Percentiles rank a stretch among this genome's conserved stretches.
phyloP scores from a whole-genome alignment of 2,888 invertebrate genomes.

The Apodemia mormo region DNA sequence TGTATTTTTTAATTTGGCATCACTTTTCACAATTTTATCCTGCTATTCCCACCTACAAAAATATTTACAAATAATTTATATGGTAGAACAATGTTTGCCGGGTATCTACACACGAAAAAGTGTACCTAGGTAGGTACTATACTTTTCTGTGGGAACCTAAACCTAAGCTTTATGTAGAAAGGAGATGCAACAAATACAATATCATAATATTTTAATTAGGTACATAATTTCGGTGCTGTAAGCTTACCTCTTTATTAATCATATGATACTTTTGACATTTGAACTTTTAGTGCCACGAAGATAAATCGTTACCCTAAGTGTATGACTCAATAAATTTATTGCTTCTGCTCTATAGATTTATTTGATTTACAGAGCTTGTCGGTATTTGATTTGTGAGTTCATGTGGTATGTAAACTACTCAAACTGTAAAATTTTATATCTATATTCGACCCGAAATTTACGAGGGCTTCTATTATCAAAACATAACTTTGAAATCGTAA shows the following conservation, averaged over 20 bases:
- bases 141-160: no score
- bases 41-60: no score
- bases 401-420: constrained; percentile 63
- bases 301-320: constrained; percentile 22
- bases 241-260: not conserved
- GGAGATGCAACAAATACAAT: no score
- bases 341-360: constrained; percentile 25
- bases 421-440: constrained; percentile 48
- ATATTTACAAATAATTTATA: no score
- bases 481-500: constrained; percentile 48
- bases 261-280: constrained; percentile 3
- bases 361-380: constrained; percentile 49
- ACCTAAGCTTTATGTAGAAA: no score
- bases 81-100: no score
- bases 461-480: constrained; percentile 46
- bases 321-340: constrained; percentile 61
- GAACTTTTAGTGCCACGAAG: constrained; percentile 12
- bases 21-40: no score
- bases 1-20: no score
- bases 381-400: constrained; percentile 60
- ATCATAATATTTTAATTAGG: no score
- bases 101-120: no score
- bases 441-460: constrained; percentile 38
- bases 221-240: not conserved
- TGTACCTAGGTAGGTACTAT: no score